Conservation (phyloP, 1,140 invertebrate genomes). For the Palaemon carinicauda region DNA sequence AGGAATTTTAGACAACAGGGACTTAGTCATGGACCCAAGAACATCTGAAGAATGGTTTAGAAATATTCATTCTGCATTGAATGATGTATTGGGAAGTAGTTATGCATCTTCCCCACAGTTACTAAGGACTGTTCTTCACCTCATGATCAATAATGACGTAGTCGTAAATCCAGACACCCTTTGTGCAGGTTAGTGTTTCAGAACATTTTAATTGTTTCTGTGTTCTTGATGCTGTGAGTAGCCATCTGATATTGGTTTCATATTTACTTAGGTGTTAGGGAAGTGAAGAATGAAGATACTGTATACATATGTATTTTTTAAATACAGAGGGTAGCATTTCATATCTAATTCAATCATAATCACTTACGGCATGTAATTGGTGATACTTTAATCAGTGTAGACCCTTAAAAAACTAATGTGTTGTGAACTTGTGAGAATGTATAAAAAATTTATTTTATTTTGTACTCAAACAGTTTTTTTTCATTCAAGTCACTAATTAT, state of each 20-base stretch:
- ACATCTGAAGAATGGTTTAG: conserved; percentile 35
- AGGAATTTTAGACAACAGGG: conserved; percentile 2
- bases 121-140: conserved; percentile 35
- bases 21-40: background rate
- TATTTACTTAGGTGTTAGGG: background rate
- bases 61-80: conserved; percentile 60
- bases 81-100: conserved; percentile 9
- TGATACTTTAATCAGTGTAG: too few species aligned
- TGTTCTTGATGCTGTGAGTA: too few species aligned
- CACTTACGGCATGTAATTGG: too few species aligned
- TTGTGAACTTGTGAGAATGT: too few species aligned
- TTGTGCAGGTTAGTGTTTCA: background rate
- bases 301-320: too few species aligned
- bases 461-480: too few species aligned
- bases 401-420: too few species aligned
- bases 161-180: conserved; percentile 23
- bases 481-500: too few species aligned
- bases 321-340: too few species aligned
- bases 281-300: too few species aligned
- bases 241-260: background rate
- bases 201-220: background rate
- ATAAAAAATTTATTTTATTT: too few species aligned
- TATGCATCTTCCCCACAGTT: conserved; percentile 29
- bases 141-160: conserved; percentile 41
- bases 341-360: too few species aligned